A percentile compares a stretch with the other conserved stretches of the same genome.
phyloP scores from a whole-genome alignment of 2,888 invertebrate species.

The Pheosia gnoma region DNA sequence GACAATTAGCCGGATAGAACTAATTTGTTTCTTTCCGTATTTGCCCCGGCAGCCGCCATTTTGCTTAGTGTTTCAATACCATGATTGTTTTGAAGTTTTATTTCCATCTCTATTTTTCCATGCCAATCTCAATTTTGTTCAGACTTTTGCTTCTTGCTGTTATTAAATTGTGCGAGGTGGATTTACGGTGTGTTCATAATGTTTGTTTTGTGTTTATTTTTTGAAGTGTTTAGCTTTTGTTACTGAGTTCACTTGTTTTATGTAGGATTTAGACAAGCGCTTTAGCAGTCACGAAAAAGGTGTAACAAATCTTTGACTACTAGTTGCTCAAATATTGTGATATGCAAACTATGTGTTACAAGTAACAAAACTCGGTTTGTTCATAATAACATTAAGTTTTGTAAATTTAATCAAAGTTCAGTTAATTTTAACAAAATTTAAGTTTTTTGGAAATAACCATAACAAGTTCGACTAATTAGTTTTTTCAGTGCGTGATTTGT shows the following conservation, averaged over 20 bases:
- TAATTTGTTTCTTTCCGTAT: slow-evolving; percentile 75
- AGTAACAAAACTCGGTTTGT: too few species aligned
- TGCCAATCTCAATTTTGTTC: slow-evolving; percentile 49
- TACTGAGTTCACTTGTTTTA: background rate
- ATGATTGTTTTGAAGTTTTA: slow-evolving; percentile 68
- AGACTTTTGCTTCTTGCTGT: slow-evolving; percentile 33
- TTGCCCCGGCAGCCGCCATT: slow-evolving; percentile 54
- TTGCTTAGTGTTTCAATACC: slow-evolving; percentile 68
- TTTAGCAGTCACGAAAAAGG: too few species aligned
- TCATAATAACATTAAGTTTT: too few species aligned
- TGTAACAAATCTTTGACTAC: too few species aligned
- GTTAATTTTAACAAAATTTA: too few species aligned
- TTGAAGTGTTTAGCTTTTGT: slow-evolving; percentile 23
- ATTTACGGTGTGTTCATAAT: slow-evolving; percentile 47
- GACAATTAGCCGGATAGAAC: slow-evolving; percentile 78
- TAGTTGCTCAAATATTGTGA: too few species aligned
- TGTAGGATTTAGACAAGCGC: too few species aligned
- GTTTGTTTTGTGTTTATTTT: slow-evolving; percentile 40
- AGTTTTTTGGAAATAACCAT: too few species aligned
- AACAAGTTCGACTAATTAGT: too few species aligned
- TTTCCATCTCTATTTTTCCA: slow-evolving; percentile 3
- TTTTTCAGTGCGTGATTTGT: too few species aligned
- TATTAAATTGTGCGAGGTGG: slow-evolving; percentile 46
- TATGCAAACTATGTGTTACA: too few species aligned
- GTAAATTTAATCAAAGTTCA: too few species aligned